phyloP scores from a whole-genome alignment of 2,888 invertebrate genomes.

The Megastigmus dorsalis region DNA sequence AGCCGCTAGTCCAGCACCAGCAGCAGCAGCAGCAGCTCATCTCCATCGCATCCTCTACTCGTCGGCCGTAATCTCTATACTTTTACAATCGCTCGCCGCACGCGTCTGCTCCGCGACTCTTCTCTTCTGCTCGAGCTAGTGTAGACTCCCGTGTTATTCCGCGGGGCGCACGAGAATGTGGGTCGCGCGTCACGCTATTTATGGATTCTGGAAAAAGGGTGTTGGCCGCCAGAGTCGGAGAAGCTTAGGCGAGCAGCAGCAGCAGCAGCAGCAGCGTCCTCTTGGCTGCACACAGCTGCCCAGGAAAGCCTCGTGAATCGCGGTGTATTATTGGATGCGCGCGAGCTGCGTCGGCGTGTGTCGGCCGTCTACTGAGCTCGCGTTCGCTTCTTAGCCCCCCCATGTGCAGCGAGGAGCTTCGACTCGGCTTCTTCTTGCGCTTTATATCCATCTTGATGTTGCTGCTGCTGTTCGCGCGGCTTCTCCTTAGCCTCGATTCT shows the following conservation, averaged over 20 bases:
- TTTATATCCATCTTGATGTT: background rate
- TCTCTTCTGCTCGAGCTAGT: conserved; percentile 30
- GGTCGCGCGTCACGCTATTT: conserved; percentile 67
- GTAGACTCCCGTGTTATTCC: background rate
- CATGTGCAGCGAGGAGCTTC: background rate
- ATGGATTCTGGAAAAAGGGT: conserved; percentile 67
- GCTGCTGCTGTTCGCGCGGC: conserved; percentile 5
- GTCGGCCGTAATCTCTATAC: no score
- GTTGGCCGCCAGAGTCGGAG: conserved; percentile 58
- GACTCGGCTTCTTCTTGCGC: background rate
- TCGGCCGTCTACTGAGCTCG: background rate
- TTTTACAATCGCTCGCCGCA: no score
- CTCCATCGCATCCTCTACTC: no score
- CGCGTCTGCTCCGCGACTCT: no score
- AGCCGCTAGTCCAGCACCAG: no score
- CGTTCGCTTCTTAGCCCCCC: background rate
- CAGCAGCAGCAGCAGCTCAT: no score
- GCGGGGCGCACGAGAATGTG: conserved; percentile 58
- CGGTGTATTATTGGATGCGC: conserved; percentile 65
- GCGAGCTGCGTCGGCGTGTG: background rate
- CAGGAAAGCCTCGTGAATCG: conserved; percentile 51
- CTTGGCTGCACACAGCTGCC: no score
- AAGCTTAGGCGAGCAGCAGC: no score
- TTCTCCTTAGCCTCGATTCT: conserved; percentile 39
- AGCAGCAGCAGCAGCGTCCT: conserved; percentile 53